Evolutionary conservation across 2,888 invertebrate genomes (phyloP).

Genomic region (Lycia hirtaria): DNA sequence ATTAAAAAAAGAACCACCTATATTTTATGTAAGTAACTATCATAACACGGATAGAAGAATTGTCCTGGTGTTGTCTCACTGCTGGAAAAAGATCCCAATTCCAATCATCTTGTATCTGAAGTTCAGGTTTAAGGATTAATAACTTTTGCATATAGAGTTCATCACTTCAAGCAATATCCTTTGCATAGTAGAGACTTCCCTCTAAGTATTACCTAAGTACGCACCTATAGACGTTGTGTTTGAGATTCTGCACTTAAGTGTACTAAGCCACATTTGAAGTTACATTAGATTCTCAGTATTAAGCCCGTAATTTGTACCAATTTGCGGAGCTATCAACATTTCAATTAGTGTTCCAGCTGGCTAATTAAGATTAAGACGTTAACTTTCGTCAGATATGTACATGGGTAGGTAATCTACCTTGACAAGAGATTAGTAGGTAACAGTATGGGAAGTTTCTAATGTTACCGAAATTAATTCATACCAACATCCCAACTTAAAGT

Average conservation of each 20-base stretch:
- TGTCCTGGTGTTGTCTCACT: too few relatives aligned
- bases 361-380: neutral
- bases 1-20: too few relatives aligned
- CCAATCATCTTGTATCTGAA: too few relatives aligned
- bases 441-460: neutral
- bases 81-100: too few relatives aligned
- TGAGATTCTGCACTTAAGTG: neutral
- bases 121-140: too few relatives aligned
- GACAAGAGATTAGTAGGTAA: neutral
- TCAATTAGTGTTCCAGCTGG: conserved; percentile 8
- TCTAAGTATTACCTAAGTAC: too few relatives aligned
- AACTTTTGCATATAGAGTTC: too few relatives aligned
- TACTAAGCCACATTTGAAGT: neutral
- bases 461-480: neutral
- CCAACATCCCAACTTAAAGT: too few relatives aligned
- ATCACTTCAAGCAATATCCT: too few relatives aligned
- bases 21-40: too few relatives aligned
- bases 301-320: conserved; percentile 3
- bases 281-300: neutral
- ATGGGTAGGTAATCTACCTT: neutral
- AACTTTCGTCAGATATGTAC: neutral
- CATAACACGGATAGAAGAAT: too few relatives aligned
- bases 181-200: too few relatives aligned
- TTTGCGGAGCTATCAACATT: conserved; percentile 16
- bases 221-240: neutral